Evolutionary conservation across 2,888 invertebrate species (phyloP), one percentile per base, ranked within the genome.

Genomic region (Marasmarcha lunaedactyla): DNA sequence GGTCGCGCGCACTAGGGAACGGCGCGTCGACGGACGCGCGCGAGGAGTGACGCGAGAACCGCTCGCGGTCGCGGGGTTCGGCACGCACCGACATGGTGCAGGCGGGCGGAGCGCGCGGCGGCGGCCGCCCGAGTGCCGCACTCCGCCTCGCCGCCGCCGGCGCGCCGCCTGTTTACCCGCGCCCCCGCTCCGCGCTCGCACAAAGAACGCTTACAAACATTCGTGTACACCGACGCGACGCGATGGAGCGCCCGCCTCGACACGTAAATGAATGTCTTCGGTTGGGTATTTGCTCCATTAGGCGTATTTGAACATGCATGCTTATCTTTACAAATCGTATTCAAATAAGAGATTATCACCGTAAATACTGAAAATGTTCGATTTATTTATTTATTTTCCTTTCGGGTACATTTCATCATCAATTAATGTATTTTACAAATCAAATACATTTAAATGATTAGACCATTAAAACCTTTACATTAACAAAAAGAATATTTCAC

Each of bases 51-150:
- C 83, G 63, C 54, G 83, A 76, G 53, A 83, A 83, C 52, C 79
- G 70, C 51, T 83, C 81, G 47, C 81, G 77, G 51, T 79, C 81
- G 51, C 79, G 77, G 39, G 71, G 74, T 47, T 79, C 78, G 57
- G 67, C 74, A 56, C 83, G 81, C 59, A 79, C 79, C 60, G 83
- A 81, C 83, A 81, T 81, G 60, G 68, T 70, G 67, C 76, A 77
- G 68, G 74, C 77, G 78, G 68, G 73, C 73, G 70, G 59, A 69
- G 69, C 74, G 76, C 73, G 71, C 76, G 79, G 72, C 72, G 65
- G 68, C 77, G 65, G 70, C 76, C 79, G 79, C 77, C 64, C 76
- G 69, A 77, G 70, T 79, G 81, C 63, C 81, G 48, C 46, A 33
- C 37, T 10, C 36, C 27, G 27, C 20, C 30, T 3, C 30, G 9